Percentiles rank a stretch among this genome's conserved stretches.
Evolutionary conservation across 2,888 invertebrate genomes (phyloP).

Genomic region (Venusia cambrica): DNA sequence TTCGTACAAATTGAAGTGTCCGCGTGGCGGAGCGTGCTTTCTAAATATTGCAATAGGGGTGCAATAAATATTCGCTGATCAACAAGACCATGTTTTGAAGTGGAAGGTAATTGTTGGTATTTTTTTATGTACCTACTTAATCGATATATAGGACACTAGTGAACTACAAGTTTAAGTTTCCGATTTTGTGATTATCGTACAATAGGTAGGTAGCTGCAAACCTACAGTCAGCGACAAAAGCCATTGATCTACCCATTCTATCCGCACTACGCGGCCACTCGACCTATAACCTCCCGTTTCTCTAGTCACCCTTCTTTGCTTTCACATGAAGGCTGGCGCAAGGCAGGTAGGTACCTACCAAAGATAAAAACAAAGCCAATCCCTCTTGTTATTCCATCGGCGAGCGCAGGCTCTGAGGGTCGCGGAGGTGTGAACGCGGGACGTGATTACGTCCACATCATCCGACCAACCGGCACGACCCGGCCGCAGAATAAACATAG

Average conservation of each 20-base stretch:
- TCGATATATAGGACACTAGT: too few relatives aligned
- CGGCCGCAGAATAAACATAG: constrained; percentile 22
- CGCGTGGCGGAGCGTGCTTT: constrained; percentile 65
- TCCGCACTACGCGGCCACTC: too few relatives aligned
- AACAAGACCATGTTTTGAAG: constrained; percentile 53
- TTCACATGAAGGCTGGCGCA: too few relatives aligned
- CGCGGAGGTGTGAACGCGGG: constrained; percentile 62
- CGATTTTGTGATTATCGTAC: too few relatives aligned
- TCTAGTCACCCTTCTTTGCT: not conserved
- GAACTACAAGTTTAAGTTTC: too few relatives aligned
- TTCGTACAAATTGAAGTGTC: constrained; percentile 41
- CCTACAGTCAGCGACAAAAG: too few relatives aligned
- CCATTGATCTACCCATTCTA: too few relatives aligned
- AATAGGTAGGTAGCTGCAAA: too few relatives aligned
- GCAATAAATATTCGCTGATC: constrained; percentile 67
- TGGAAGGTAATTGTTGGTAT: too few relatives aligned
- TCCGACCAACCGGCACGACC: constrained; percentile 62
- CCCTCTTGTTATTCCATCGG: constrained; percentile 23
- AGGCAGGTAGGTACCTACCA: not conserved
- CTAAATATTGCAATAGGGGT: constrained; percentile 49
- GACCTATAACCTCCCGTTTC: too few relatives aligned
- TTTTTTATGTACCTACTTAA: too few relatives aligned
- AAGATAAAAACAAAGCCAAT: constrained; percentile 10
- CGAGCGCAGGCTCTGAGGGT: constrained; percentile 31
- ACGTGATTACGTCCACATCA: constrained; percentile 54